Evolutionary conservation across 2,888 invertebrate genomes (phyloP).

Genomic region (Tipula confusa): DNA sequence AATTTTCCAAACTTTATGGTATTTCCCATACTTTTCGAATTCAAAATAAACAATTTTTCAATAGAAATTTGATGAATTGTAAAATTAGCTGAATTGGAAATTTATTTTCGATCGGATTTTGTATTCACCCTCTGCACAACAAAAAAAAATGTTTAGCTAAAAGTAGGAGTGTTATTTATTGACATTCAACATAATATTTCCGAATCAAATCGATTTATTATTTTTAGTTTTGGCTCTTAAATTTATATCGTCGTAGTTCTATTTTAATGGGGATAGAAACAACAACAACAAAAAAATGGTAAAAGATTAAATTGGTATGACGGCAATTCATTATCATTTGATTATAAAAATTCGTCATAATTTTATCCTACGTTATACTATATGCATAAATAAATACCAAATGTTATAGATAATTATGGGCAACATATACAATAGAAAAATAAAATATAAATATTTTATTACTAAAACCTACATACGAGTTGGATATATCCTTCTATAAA

Average conservation of each 20-base stretch:
- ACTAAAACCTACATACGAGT: not conserved
- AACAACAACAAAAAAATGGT: too few relatives aligned
- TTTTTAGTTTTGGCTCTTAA: conserved; percentile 5
- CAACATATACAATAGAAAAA: not conserved
- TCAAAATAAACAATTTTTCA: not conserved
- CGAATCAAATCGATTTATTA: conserved; percentile 3
- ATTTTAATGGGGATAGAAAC: not conserved
- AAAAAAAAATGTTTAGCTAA: not conserved
- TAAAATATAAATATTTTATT: not conserved
- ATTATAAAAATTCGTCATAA: not conserved
- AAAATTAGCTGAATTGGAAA: conserved; percentile 25
- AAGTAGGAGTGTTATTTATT: conserved; percentile 20
- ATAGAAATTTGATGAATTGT: conserved; percentile 1
- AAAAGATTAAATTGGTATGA: not conserved
- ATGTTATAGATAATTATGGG: not conserved
- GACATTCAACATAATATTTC: not conserved
- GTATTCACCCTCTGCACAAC: not conserved
- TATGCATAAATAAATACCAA: not conserved
- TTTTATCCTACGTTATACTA: not conserved
- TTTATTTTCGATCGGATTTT: not conserved
- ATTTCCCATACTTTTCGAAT: not conserved
- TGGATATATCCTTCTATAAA: not conserved
- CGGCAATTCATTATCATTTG: not conserved
- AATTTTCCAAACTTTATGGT: not conserved
- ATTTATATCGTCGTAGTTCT: not conserved